phyloP scores from a whole-genome alignment of 2,888 invertebrate genomes.

The Petrolisthes manimaculis region DNA sequence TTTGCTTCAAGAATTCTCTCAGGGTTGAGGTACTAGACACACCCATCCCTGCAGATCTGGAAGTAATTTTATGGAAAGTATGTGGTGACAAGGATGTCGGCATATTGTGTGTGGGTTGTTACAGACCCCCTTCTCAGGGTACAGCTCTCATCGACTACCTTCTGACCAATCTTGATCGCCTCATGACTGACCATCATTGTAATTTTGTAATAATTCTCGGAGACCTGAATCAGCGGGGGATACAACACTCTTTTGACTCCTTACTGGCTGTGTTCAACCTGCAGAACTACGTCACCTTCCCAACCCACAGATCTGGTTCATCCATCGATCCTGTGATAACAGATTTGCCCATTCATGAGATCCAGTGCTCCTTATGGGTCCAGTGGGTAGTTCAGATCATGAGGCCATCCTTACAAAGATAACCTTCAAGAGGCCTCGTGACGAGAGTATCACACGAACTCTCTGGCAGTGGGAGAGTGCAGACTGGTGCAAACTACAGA shows the following conservation, averaged over 20 bases:
- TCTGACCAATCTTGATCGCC: neutral
- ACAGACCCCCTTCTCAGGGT: neutral
- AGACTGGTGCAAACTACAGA: neutral
- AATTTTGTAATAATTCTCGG: neutral
- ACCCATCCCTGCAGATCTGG: neutral
- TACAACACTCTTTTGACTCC: neutral
- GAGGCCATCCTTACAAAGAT: neutral
- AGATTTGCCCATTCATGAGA: neutral
- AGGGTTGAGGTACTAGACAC: neutral
- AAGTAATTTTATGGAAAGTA: neutral
- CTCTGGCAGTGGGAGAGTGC: neutral
- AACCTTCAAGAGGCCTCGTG: neutral
- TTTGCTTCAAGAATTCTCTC: neutral
- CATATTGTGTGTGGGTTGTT: neutral
- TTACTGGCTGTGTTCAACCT: constrained; percentile 1
- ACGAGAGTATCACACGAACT: neutral
- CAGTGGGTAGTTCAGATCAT: neutral
- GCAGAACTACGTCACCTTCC: neutral
- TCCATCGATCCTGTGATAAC: neutral
- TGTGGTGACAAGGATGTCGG: neutral
- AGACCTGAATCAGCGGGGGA: neutral
- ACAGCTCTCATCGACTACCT: neutral
- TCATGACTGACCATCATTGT: neutral
- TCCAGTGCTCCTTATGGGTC: neutral
- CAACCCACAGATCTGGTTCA: neutral